Evolutionary conservation across 35 echinoderm and acorn worm species (phyloP).

Genomic region (Patiria miniata): DNA sequence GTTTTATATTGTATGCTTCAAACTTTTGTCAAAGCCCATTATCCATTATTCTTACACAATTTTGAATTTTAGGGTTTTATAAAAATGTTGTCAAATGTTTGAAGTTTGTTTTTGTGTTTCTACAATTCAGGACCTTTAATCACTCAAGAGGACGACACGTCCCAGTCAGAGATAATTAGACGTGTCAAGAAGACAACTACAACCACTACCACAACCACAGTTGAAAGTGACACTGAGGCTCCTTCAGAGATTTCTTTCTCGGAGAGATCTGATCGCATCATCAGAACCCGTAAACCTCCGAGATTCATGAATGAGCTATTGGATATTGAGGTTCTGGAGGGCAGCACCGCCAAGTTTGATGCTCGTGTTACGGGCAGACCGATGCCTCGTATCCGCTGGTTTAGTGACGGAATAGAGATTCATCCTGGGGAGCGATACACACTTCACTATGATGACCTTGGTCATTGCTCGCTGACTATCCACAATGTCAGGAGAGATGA

Average conservation of each 20-base stretch:
- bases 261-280: slow-evolving; percentile 53
- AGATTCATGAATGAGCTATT: slow-evolving; percentile 92
- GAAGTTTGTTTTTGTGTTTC: too few species aligned
- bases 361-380: slow-evolving; percentile 82
- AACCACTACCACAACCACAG: slow-evolving; percentile 75
- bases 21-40: too few species aligned
- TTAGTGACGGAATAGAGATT: slow-evolving; percentile 89
- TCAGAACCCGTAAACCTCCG: slow-evolving; percentile 60
- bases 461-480: slow-evolving; percentile 94
- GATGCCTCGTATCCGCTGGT: slow-evolving; percentile 77
- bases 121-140: too few species aligned
- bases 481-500: slow-evolving; percentile 81
- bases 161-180: slow-evolving; percentile 56
- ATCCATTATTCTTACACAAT: too few species aligned
- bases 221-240: slow-evolving; percentile 79
- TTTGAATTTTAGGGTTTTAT: too few species aligned
- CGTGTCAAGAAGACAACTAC: slow-evolving; percentile 86
- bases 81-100: too few species aligned
- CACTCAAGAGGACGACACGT: not conserved
- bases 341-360: slow-evolving; percentile 94
- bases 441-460: slow-evolving; percentile 90
- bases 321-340: slow-evolving; percentile 93
- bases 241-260: slow-evolving; percentile 70
- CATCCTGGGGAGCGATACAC: slow-evolving; percentile 89
- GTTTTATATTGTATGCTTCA: too few species aligned